Base-by-base conservation (phyloP, 2,797 vertebrate genomes). In the Eulemur mongoz region DNA sequence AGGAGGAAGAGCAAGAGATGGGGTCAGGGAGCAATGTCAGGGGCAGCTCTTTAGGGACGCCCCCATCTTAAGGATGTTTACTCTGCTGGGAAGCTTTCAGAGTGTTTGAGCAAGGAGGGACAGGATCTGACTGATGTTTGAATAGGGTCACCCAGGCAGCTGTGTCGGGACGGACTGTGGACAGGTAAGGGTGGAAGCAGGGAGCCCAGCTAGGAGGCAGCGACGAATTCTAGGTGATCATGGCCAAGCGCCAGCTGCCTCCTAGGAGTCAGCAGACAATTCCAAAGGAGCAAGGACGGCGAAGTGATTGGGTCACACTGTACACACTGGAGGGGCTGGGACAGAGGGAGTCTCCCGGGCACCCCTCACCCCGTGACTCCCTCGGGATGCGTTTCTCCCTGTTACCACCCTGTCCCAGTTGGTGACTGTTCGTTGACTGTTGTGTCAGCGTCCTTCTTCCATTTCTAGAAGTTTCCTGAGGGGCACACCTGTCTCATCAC, bases 311-410 rank as follows among this genome's bases (percentile, higher is more conserved):
- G 45, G 52, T 12, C 13, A 40, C 48, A 48, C 48, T 38, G 27
- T 0, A 69, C 38, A 20, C 2, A 12, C 52, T 20, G 8, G 30
- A 63, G 59, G 40, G 48, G 57, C 45, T 48, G 50, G 32, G 7
- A 40, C 48, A 35, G 27, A 69, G 45, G 48, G 25, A 27, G 20
- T n/a, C 30, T 15, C 87, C 50, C 11, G 38, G 30, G 15, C 0
- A 0, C 12, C 45, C 18, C 32, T 9, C 1, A 18, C 2, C 2
- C 3, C 17, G 5, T 13, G 18, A 30, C 27, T 15, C 48, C n/a
- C n/a, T 65, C 35, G 25, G 35, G 27, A 38, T 13, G 25, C 1
- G 15, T 14, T 54, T 35, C 40, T 35, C 17, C 14, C 70, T 59
- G 20, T 20, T 32, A 38, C 30, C 10, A 67, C 10, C 9, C 13